A percentile compares a stretch with the other conserved stretches of the same genome.
These are phyloP conservation scores for Myoxocephalus aenaeus DNA, from an alignment of 2,797 vertebrate species.

Conservation along the genomic window DNA sequence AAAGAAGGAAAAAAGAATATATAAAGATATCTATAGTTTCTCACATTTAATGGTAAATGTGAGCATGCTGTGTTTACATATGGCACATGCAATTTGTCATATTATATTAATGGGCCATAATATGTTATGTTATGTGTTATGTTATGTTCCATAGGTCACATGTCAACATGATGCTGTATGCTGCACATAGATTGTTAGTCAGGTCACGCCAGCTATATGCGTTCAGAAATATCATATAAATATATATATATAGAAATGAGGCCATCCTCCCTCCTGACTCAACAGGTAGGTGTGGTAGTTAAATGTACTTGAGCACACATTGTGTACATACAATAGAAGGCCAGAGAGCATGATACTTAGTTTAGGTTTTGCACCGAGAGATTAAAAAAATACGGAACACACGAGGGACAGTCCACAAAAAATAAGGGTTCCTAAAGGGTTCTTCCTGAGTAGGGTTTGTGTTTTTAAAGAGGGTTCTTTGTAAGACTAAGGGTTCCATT, in stretches of 20 bases:
- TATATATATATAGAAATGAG: constrained; percentile 6
- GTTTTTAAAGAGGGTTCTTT: too few species aligned
- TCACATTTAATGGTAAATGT: neutral
- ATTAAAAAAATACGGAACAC: neutral
- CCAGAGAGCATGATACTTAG: neutral
- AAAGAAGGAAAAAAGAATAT: too few species aligned
- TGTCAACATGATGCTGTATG: constrained; percentile 17
- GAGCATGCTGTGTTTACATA: neutral
- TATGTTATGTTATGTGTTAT: too few species aligned
- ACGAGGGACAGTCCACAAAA: too few species aligned
- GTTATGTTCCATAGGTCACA: too few species aligned
- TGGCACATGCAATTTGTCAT: neutral
- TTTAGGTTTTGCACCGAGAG: neutral
- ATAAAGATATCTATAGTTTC: neutral
- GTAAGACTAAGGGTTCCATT: too few species aligned
- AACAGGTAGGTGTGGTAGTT: constrained; percentile 27
- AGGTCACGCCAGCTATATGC: constrained; percentile 23
- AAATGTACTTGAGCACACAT: constrained; percentile 31
- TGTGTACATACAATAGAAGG: constrained; percentile 4
- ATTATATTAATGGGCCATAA: neutral
- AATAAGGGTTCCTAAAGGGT: too few species aligned
- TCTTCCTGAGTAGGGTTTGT: too few species aligned
- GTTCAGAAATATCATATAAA: neutral
- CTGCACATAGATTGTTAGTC: constrained; percentile 36
- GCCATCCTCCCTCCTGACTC: constrained; percentile 7